Conservation (phyloP, 2,888 invertebrate genomes). For the Morpho achilles region DNA sequence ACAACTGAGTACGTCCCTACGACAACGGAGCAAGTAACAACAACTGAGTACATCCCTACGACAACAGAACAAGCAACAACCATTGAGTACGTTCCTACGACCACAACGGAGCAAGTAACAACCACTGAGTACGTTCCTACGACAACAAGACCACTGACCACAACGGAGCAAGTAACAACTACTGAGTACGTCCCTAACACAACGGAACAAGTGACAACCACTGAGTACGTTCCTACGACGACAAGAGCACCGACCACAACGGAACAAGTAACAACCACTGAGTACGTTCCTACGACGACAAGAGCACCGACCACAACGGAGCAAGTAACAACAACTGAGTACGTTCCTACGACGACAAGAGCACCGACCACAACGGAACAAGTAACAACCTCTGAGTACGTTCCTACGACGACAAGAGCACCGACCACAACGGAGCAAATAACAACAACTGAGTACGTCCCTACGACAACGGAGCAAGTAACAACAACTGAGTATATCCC, state of each 20-base stretch:
- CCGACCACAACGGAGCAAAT: not conserved
- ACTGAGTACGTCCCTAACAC: not conserved
- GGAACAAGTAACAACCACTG: not conserved
- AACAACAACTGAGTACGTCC: not conserved
- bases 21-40: not conserved
- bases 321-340: not conserved
- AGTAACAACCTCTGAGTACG: not conserved
- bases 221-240: not conserved
- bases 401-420: not conserved
- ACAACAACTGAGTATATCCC: not conserved
- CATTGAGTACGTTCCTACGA: not conserved
- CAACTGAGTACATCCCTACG: not conserved
- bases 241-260: not conserved
- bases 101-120: not conserved
- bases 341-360: not conserved
- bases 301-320: not conserved
- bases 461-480: not conserved
- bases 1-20: not conserved
- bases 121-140: not conserved
- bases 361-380: not conserved
- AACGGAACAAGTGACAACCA: not conserved
- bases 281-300: not conserved
- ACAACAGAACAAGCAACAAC: not conserved
- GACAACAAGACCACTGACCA: too few relatives aligned
- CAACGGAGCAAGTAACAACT: too few relatives aligned